These are phyloP conservation scores for Nansenia antarctica DNA, from an alignment of 2,113 vertebrate species.

Conservation along the genomic window DNA sequence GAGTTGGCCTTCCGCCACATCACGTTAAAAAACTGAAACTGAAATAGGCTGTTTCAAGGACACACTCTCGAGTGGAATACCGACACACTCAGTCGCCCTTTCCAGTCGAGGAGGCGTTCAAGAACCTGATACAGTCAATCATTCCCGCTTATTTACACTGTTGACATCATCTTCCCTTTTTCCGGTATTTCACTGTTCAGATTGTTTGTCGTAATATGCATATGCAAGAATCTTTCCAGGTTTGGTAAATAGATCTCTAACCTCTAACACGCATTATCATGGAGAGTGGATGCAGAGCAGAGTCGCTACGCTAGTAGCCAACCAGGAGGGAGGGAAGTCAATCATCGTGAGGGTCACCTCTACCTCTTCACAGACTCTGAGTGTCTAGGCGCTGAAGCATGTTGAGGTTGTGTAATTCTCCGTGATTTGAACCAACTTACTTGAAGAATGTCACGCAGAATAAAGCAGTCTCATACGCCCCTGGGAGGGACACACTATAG, in stretches of 20 bases:
- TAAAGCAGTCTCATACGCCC: not conserved
- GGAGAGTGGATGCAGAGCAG: not conserved
- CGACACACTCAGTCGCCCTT: constrained; percentile 12
- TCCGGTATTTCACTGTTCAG: not conserved
- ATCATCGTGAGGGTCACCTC: not conserved
- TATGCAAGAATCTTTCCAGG: not conserved
- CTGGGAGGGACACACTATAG: not conserved
- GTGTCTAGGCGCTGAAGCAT: not conserved
- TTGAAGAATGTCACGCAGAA: not conserved
- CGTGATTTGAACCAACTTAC: not conserved
- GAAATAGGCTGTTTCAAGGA: constrained; percentile 17
- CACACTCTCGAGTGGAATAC: not conserved
- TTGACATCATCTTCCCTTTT: constrained; percentile 1
- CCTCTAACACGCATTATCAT: constrained; percentile 12
- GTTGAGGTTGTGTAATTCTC: not conserved
- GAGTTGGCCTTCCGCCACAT: constrained; percentile 4
- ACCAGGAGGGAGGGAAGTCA: not conserved
- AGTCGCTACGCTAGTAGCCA: not conserved
- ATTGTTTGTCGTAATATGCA: constrained; percentile 1
- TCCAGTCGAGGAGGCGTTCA: constrained; percentile 1
- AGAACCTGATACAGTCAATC: not conserved
- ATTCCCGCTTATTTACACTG: not conserved
- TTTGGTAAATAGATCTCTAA: constrained; percentile 19
- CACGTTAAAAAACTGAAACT: not conserved
- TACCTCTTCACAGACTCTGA: not conserved